These are phyloP conservation scores for Trematocara macrostoma DNA, from an alignment of 2,113 vertebrate genomes.

Conservation along the genomic window DNA sequence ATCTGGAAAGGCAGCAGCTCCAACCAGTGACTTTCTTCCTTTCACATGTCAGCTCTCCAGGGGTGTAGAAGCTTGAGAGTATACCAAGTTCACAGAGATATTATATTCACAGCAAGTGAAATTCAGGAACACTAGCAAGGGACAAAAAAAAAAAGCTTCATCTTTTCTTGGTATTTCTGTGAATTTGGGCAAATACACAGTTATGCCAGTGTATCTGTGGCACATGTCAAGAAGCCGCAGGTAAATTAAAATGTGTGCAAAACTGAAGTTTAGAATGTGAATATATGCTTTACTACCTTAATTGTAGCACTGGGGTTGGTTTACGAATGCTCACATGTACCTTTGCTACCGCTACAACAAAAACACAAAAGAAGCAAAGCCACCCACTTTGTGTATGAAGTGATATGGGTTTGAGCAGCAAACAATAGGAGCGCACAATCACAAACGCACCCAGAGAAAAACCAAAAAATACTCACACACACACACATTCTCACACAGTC, in stretches of 20 bases:
- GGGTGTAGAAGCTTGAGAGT: background rate
- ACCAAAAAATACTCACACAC: background rate
- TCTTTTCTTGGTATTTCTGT: constrained; percentile 1
- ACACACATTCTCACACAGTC: background rate
- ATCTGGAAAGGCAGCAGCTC: constrained; percentile 10
- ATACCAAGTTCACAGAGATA: constrained; percentile 19
- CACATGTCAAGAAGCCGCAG: background rate
- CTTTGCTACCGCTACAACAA: background rate
- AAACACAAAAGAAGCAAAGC: background rate
- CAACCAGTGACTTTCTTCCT: constrained; percentile 17
- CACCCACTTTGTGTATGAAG: background rate
- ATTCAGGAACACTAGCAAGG: constrained; percentile 2
- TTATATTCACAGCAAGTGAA: constrained; percentile 43
- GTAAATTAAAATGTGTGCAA: background rate
- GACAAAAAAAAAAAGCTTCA: background rate
- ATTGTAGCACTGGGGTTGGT: background rate
- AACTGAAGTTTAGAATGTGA: background rate
- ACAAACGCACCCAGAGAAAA: background rate
- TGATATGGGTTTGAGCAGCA: background rate
- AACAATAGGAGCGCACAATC: constrained; percentile 2
- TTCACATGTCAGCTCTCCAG: constrained; percentile 38
- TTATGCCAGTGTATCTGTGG: background rate
- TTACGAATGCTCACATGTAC: background rate
- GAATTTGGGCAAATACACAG: background rate
- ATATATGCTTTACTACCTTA: background rate